Evolutionary conservation across 2,797 vertebrate genomes (phyloP).

Genomic region (Sebastes matsubarae): DNA sequence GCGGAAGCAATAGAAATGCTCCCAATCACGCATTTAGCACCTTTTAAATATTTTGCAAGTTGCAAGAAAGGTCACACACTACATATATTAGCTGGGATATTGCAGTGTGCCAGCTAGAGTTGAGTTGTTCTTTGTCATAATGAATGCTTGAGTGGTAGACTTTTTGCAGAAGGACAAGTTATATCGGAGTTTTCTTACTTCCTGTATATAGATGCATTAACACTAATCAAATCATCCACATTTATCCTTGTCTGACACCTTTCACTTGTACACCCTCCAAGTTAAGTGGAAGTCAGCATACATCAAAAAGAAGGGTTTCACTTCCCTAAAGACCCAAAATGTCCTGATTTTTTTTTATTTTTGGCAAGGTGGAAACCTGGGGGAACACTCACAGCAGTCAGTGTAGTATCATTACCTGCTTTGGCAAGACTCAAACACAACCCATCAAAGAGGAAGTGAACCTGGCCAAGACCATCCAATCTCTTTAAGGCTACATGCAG

Average conservation of each 20-base stretch:
- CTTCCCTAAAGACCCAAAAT: slow-evolving; percentile 24
- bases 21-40: neutral
- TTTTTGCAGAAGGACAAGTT: neutral
- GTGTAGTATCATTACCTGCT: slow-evolving; percentile 66
- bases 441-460: slow-evolving; percentile 69
- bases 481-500: slow-evolving; percentile 70
- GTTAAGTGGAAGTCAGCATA: neutral
- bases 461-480: slow-evolving; percentile 66
- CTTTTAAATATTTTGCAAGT: neutral
- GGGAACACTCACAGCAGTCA: slow-evolving; percentile 47
- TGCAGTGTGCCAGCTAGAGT: neutral
- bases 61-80: slow-evolving; percentile 16
- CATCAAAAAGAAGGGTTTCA: slow-evolving; percentile 22
- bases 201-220: neutral
- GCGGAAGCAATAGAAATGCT: neutral
- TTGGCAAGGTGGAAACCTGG: slow-evolving; percentile 42
- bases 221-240: neutral
- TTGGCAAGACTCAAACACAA: slow-evolving; percentile 67
- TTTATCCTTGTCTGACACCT: neutral
- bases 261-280: neutral
- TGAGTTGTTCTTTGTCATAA: neutral
- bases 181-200: neutral
- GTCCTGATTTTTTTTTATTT: slow-evolving; percentile 23
- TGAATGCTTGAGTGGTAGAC: neutral
- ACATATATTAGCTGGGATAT: neutral